These are phyloP conservation scores for Conus ventricosus DNA, from an alignment of 1,140 invertebrate species.

Conservation along the genomic window DNA sequence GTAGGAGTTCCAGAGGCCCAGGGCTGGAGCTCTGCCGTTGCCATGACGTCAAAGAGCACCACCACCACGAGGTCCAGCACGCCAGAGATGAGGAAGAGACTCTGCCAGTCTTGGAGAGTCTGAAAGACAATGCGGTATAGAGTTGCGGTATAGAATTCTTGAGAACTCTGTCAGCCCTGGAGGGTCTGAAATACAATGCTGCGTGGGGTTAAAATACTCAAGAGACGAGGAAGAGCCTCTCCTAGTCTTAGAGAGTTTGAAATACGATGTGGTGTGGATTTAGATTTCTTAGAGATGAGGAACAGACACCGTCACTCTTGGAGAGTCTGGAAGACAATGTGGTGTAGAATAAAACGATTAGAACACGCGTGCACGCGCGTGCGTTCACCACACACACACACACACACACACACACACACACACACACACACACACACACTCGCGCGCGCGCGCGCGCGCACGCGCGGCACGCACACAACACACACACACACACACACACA, in stretches of 20 bases:
- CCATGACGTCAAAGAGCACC: neutral
- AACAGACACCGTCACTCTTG: neutral
- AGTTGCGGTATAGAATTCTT: no score
- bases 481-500: constrained; percentile 9
- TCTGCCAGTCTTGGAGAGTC: constrained; percentile 4
- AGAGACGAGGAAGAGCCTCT: neutral
- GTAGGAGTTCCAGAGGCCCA: neutral
- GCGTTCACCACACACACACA: neutral
- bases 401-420: constrained; percentile 13
- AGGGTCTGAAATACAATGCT: neutral
- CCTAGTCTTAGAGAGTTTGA: neutral
- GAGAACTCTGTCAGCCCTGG: neutral
- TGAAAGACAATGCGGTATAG: neutral
- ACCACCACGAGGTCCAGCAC: neutral
- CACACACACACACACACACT: neutral
- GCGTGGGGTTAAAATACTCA: neutral
- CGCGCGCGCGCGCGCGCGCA: no score
- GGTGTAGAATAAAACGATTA: no score
- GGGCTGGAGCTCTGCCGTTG: constrained; percentile 5
- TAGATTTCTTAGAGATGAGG: neutral
- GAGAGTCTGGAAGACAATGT: neutral
- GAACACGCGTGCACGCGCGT: neutral
- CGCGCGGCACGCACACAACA: no score
- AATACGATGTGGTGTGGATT: no score
- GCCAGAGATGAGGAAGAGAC: neutral